phyloP scores from a whole-genome alignment of 2,797 vertebrate genomes.

The Pempheris klunzingeri region DNA sequence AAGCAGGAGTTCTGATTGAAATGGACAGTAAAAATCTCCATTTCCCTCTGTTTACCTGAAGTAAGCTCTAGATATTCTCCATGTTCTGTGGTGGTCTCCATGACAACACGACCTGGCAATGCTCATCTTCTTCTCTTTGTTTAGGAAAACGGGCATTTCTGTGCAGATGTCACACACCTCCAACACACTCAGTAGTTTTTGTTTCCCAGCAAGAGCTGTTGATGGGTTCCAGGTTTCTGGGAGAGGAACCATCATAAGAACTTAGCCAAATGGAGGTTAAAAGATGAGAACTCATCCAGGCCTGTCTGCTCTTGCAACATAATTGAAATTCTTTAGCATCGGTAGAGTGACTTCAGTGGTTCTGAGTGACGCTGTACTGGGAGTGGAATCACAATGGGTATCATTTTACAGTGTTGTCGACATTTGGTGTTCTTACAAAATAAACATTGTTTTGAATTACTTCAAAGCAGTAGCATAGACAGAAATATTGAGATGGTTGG shows the following conservation, averaged over 20 bases:
- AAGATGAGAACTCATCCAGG: background rate
- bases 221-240: background rate
- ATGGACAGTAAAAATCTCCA: background rate
- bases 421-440: background rate
- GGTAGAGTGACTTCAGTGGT: background rate
- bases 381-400: background rate
- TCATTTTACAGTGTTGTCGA: background rate
- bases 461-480: too few relatives aligned
- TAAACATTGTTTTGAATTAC: too few relatives aligned
- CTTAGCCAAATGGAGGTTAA: background rate
- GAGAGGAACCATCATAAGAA: background rate
- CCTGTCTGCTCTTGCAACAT: background rate
- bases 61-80: constrained; percentile 17
- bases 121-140: constrained; percentile 16
- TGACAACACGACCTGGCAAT: constrained; percentile 47
- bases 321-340: background rate
- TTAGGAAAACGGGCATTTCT: constrained; percentile 20
- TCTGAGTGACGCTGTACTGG: background rate
- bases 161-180: constrained; percentile 29
- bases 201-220: background rate
- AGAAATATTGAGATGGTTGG: too few relatives aligned
- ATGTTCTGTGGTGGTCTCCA: constrained; percentile 37
- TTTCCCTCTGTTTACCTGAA: constrained; percentile 19
- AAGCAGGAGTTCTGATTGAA: constrained; percentile 12
- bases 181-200: background rate